Evolutionary conservation across 2,113 vertebrate genomes (phyloP).

Genomic region (Neopipo cinnamomea): DNA sequence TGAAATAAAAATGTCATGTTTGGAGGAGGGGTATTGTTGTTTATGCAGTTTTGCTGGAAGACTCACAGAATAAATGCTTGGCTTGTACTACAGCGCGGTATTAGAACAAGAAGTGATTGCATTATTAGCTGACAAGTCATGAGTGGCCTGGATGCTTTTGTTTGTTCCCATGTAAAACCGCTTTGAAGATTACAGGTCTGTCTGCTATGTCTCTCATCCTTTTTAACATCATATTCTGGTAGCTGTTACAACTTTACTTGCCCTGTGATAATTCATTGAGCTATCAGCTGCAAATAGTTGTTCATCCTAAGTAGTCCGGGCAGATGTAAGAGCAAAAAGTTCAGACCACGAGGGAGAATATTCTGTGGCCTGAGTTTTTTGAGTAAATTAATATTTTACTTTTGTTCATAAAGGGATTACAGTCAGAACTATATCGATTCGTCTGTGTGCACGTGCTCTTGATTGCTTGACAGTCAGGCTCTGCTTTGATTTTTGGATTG

Average conservation of each 20-base stretch:
- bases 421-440: constrained; percentile 20
- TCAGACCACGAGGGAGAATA: constrained; percentile 15
- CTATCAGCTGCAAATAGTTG: constrained; percentile 63
- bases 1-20: constrained; percentile 38
- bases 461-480: constrained; percentile 39
- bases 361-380: constrained; percentile 21
- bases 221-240: constrained; percentile 52
- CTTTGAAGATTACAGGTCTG: constrained; percentile 23
- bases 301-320: constrained; percentile 9
- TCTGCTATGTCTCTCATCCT: constrained; percentile 37
- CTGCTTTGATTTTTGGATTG: constrained; percentile 3
- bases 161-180: neutral
- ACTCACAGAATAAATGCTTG: neutral
- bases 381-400: constrained; percentile 58
- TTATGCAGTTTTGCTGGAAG: neutral
- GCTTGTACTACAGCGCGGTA: neutral
- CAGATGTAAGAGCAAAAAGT: constrained; percentile 33
- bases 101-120: constrained; percentile 22
- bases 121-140: constrained; percentile 47
- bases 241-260: constrained; percentile 15
- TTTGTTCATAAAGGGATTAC: constrained; percentile 49
- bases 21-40: constrained; percentile 16
- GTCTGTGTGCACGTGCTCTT: neutral
- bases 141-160: neutral
- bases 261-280: constrained; percentile 45